A percentile compares a stretch with the other conserved stretches of the same genome.
phyloP scores from a whole-genome alignment of 2,888 invertebrate species.

The Liopterus haemorrhoidalis region DNA sequence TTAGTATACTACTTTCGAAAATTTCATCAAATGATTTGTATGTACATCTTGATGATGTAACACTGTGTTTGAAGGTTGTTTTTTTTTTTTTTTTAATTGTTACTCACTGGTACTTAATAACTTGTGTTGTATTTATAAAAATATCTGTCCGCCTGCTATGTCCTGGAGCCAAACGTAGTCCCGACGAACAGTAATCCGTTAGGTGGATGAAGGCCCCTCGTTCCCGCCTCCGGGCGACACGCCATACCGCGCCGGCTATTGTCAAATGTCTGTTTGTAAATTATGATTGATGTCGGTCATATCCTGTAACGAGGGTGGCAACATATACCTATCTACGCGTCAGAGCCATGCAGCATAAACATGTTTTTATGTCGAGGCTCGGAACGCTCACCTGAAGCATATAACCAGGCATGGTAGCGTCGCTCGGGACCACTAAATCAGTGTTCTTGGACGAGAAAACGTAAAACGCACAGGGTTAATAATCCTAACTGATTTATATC shows the following conservation, averaged over 20 bases:
- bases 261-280: conserved; percentile 34
- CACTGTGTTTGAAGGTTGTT: too few relatives aligned
- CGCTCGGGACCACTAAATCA: conserved; percentile 10
- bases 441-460: conserved; percentile 1
- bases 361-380: neutral
- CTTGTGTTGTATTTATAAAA: too few relatives aligned
- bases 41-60: too few relatives aligned
- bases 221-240: conserved; percentile 7
- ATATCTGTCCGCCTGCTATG: too few relatives aligned
- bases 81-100: too few relatives aligned
- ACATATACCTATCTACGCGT: conserved; percentile 14
- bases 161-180: too few relatives aligned
- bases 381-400: neutral
- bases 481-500: conserved; percentile 43
- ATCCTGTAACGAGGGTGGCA: conserved; percentile 39
- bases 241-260: conserved; percentile 20
- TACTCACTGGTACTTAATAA: too few relatives aligned
- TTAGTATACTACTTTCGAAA: too few relatives aligned
- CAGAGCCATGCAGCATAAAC: neutral
- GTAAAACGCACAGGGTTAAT: conserved; percentile 39
- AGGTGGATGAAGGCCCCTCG: conserved; percentile 13
- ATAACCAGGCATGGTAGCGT: neutral
- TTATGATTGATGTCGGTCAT: conserved; percentile 45
- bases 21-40: too few relatives aligned
- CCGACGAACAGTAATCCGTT: too few relatives aligned